phyloP scores from a whole-genome alignment of 2,888 invertebrate genomes.

The Flabesymbios commensalis region DNA sequence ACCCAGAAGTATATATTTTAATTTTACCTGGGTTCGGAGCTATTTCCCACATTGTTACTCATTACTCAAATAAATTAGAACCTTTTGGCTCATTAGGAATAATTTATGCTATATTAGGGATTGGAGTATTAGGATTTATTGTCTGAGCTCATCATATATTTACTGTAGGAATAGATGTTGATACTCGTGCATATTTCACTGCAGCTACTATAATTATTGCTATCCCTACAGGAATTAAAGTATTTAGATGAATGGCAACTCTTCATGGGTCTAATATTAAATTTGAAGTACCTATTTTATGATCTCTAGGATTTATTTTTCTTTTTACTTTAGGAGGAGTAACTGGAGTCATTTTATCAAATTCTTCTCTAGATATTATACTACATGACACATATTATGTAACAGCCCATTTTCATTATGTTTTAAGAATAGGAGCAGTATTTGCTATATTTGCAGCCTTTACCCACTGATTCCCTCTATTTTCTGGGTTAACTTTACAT shows the following conservation, averaged over 20 bases:
- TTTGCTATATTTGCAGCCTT: conserved; percentile 76
- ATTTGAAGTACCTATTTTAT: conserved; percentile 69
- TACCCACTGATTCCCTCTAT: conserved; percentile 74
- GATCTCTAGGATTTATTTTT: conserved; percentile 77
- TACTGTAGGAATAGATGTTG: conserved; percentile 81
- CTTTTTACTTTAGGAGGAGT: conserved; percentile 76
- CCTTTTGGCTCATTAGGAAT: conserved; percentile 75
- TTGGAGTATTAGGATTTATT: conserved; percentile 81
- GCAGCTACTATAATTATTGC: conserved; percentile 87
- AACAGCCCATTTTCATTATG: conserved; percentile 82
- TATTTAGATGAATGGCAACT: conserved; percentile 78
- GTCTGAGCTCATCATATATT: conserved; percentile 87
- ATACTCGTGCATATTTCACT: conserved; percentile 82
- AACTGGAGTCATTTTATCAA: conserved; percentile 64
- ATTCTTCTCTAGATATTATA: conserved; percentile 77
- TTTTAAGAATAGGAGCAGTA: conserved; percentile 78
- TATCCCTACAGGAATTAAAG: conserved; percentile 81
- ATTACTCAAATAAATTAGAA: conserved; percentile 70
- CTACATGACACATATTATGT: conserved; percentile 85
- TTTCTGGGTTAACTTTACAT: conserved; percentile 70
- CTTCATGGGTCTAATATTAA: conserved; percentile 70
- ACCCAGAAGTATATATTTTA: conserved; percentile 85
- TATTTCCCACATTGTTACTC: conserved; percentile 77
- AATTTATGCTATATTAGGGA: conserved; percentile 79
- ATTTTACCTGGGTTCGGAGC: conserved; percentile 82